Conservation (phyloP, 2,113 vertebrate genomes). For the Sigmodon hispidus region DNA sequence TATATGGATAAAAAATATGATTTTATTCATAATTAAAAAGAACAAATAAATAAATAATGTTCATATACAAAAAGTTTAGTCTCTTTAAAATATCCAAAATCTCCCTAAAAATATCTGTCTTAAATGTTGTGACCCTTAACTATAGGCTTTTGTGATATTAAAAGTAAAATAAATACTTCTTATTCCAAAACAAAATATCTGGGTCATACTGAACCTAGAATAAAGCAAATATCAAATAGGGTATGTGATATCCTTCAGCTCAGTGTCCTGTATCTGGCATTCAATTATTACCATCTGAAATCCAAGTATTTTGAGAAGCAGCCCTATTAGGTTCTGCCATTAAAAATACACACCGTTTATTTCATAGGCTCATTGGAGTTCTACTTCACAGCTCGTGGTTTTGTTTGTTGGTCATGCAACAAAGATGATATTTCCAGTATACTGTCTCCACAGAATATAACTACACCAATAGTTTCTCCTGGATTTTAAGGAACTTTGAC, state of each 20-base stretch:
- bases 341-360: not conserved
- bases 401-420: not conserved
- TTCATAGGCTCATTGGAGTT: not conserved
- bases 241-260: not conserved
- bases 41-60: too few species aligned
- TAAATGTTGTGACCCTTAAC: too few species aligned
- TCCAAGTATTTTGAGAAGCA: too few species aligned
- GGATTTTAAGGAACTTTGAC: not conserved
- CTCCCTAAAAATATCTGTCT: not conserved
- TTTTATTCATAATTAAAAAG: not conserved
- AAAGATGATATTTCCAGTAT: not conserved
- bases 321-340: not conserved
- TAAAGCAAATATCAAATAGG: not conserved
- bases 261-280: not conserved
- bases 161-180: not conserved
- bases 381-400: not conserved
- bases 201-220: not conserved
- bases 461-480: not conserved
- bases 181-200: not conserved
- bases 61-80: not conserved
- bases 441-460: not conserved
- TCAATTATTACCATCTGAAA: not conserved
- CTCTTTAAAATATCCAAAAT: not conserved
- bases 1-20: too few species aligned
- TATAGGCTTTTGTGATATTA: not conserved